A percentile compares a stretch with the other conserved stretches of the same genome.
Evolutionary conservation across 2,113 vertebrate species (phyloP).

Genomic region (Clarias gariepinus): DNA sequence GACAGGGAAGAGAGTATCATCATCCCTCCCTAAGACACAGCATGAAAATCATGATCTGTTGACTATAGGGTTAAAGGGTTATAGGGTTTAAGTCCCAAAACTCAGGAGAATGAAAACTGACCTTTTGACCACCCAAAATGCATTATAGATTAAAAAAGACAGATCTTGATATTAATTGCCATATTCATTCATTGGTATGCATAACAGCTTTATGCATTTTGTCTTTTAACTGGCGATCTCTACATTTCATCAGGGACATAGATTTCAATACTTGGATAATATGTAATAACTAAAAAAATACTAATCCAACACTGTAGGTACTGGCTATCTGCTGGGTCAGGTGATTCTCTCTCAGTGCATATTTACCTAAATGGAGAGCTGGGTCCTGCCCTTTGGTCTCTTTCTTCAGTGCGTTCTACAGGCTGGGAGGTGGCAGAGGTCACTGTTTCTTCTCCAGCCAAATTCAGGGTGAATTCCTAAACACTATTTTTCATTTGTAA

Average conservation of each 20-base stretch:
- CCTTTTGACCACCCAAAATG: too few relatives aligned
- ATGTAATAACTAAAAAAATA: not conserved
- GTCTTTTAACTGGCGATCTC: not conserved
- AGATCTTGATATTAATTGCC: too few relatives aligned
- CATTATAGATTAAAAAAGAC: too few relatives aligned
- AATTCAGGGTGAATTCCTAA: slow-evolving; percentile 57
- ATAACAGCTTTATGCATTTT: not conserved
- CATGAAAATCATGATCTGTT: not conserved
- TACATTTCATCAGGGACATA: not conserved
- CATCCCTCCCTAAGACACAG: not conserved
- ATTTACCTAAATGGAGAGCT: slow-evolving; percentile 50
- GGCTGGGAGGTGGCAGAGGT: slow-evolving; percentile 73
- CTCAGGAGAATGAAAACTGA: too few relatives aligned
- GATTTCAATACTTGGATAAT: not conserved
- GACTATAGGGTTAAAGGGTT: not conserved
- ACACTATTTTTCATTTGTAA: not conserved
- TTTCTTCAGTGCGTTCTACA: slow-evolving; percentile 55
- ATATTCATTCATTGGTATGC: not conserved
- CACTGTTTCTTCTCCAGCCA: slow-evolving; percentile 66
- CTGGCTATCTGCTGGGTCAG: slow-evolving; percentile 58
- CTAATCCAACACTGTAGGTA: slow-evolving; percentile 61
- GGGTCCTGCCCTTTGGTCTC: slow-evolving; percentile 60
- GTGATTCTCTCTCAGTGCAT: slow-evolving; percentile 60
- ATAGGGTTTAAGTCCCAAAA: not conserved
- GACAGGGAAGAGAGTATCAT: not conserved